Evolutionary conservation across 2,113 vertebrate genomes (phyloP), one percentile per base, ranked within the genome.

Genomic region (Sebastes fasciatus): DNA sequence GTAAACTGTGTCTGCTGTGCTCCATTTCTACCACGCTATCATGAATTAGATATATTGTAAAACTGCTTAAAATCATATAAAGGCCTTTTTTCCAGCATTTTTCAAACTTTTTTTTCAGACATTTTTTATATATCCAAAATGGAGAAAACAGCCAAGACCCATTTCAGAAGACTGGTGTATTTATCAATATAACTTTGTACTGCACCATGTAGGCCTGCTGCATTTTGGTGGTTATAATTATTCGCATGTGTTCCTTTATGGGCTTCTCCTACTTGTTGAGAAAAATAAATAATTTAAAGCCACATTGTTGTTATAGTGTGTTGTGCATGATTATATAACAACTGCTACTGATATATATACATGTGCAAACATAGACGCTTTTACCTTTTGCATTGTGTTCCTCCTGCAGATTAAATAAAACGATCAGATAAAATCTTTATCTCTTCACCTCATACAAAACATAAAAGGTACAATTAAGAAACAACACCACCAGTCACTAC

Each of bases 11-110:
- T 82, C 76, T 71, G 73, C 77, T 85, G 45, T 62, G 71, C 70
- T 74, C 52, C 51, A 23, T 76, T 82, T 80, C 69, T 58, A 80
- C 65, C 46, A 57, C 34, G 34, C 34, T 42, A 51, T 83, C 74
- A 42, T 79, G 57, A 78, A 51, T 74, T 13, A 21, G 26, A 23
- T 66, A 26, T 86, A 87, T 83, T 84, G 60, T 83, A 68, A 79
- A 77, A 75, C 40, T 42, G 79, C 78, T 87, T 79, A 14, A 46
- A 86, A 89, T 66, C 66, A 43, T 63, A 26, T 46, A 43, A 62
- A 74, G 54, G 61, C 68, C 34, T 34, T 34, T 34, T 34, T 34
- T 34, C 34, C 34, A 34, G 34, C 34, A 34, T 34, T 34, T 34
- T 34, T 34, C 34, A 34, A 34, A 34, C 34, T 34, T 34, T 34